Base-by-base conservation (phyloP, 2,113 vertebrate genomes). In the Stercorarius parasiticus region DNA sequence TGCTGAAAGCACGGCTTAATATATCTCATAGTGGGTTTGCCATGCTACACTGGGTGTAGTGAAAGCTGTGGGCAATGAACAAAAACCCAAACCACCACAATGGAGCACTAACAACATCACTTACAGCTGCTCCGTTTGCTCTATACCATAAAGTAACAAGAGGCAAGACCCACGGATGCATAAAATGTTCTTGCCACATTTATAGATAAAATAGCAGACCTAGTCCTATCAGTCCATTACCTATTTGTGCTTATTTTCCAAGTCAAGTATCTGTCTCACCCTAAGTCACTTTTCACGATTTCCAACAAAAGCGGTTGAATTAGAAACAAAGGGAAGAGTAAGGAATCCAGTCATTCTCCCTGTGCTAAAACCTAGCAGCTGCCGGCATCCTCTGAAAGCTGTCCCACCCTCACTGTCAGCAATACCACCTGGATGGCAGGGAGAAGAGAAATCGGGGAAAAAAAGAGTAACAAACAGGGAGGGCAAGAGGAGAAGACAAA, bases 101-200 rank as follows among this genome's bases (percentile, higher is more conserved):
- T 1, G 16, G n/a, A 71, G n/a, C 5, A 18, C 14, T 45, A 74
- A 34, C 29, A 59, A 13, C 59, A 34, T 10, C 66, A 13, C 71
- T 10, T 30, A 7, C 4, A 70, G 50, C 47, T 38, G 32, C 43
- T 49, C 52, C 3, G 4, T 4, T 32, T 61, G 64, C 66, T 76
- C 2, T 6, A 32, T 10, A 14, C 42, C 47, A 36, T 19, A 18
- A 26, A 69, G 66, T 2, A 70, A 66, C 66, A 40, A 40, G 58
- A 53, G 88, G 29, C 20, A n/a, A 69, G 36, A 55, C 14, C 32
- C 55, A 82, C 0, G 0, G 3, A n/a, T 1, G 1, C 2, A 29
- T 34, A 19, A 10, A 55, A 21, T 8, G 32, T 1, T 49, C 67
- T 73, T 61, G 42, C 22, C 65, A 61, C 27, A 3, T 78, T 61